Evolutionary conservation across 2,113 vertebrate genomes (phyloP).

Genomic region (Cynocephalus volans): DNA sequence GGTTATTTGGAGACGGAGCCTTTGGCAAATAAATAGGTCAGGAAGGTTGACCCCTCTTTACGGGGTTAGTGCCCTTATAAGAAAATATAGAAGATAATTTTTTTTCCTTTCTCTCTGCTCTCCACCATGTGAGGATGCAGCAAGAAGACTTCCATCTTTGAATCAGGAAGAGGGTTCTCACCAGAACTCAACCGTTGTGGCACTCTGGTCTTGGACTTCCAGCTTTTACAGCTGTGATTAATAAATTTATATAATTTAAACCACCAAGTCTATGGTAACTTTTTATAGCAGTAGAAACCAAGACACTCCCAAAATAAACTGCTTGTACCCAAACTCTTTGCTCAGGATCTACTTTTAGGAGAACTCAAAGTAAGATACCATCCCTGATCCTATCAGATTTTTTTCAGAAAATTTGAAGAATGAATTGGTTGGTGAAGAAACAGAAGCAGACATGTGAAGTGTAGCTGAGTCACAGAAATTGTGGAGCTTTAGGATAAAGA

Average conservation of each 20-base stretch:
- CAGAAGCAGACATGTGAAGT: neutral
- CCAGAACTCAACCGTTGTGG: neutral
- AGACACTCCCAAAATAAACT: neutral
- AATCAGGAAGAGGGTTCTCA: neutral
- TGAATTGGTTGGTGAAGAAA: neutral
- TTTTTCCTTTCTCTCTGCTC: neutral
- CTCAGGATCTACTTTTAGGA: neutral
- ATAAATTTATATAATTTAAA: neutral
- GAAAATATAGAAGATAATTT: neutral
- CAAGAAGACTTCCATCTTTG: neutral
- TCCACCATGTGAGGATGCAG: neutral
- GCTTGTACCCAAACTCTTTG: neutral
- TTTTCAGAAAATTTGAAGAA: slow-evolving; percentile 42
- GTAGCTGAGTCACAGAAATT: neutral
- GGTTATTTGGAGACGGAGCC: neutral
- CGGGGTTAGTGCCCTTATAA: neutral
- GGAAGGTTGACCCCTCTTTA: neutral
- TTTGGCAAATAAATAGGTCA: neutral
- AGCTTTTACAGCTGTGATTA: neutral
- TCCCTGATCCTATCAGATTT: neutral
- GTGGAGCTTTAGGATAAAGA: neutral
- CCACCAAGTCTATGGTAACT: neutral
- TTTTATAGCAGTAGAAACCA: neutral
- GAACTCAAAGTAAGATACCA: neutral
- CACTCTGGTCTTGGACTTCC: neutral